Evolutionary conservation across 30 jellyfish, hydroid and myxozoan genomes (phyloP), one percentile per base, ranked within the genome.

Genomic region (Morbakka virulenta): DNA sequence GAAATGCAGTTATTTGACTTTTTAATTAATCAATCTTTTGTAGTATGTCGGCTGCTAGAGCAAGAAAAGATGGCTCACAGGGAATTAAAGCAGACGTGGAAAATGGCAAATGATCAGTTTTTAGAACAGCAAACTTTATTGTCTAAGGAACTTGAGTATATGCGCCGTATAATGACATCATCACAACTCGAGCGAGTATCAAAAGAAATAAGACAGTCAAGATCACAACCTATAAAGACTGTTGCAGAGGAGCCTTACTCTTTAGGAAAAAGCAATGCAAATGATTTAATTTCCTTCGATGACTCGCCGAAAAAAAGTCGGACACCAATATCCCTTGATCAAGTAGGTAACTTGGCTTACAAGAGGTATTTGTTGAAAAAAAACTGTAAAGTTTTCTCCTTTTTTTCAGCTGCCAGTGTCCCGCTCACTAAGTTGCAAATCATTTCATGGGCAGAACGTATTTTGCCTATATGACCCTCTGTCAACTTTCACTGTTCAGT

Each of bases 11-110:
- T 47, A 12, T 12, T n/a, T 12, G 13, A 13, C n/a, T 47, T n/a
- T n/a, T n/a, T n/a, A n/a, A n/a, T n/a, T n/a, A n/a, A n/a, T n/a
- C n/a, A n/a, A 3, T 52, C 47, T 20, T 48, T 63, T 72, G 35
- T 26, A 89, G 97, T 89, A 30, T 89, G 97, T 32, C 68, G 95
- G 35, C 85, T 89, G 50, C 82, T 89, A 22, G 97, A 89, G 57
- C 97, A 89, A 76, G 97, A 89, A 72, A 83, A 83, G 62, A 34
- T 79, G 63, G 87, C 67, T 13, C 97, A 89, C 71, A 33, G 82
- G 31, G 97, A 89, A 20, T 35, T 89, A 71, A 89, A 89, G 62
- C 88, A 89, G 57, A 89, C 97, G 2, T 89, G 97, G 97, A 77
- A 71, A 49, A 64, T 83, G 52, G 97, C 97, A 11, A 89, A 89